A percentile compares a stretch with the other conserved stretches of the same genome.
Conservation (phyloP, 2,888 invertebrate species). For the Ypsolopha sequella region DNA sequence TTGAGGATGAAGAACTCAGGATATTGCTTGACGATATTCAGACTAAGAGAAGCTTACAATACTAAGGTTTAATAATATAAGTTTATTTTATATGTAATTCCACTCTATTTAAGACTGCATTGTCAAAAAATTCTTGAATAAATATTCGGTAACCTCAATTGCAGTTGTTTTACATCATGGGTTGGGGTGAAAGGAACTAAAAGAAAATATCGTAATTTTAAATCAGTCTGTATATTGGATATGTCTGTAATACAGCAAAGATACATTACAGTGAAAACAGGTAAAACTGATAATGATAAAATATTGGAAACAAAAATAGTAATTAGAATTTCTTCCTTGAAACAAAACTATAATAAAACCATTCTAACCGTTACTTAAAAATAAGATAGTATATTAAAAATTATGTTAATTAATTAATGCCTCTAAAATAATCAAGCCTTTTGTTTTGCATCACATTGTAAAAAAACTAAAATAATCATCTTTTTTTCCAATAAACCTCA, state of each 20-base stretch:
- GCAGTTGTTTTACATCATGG: not conserved
- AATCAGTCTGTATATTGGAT: conserved; percentile 73
- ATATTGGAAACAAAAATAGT: conserved; percentile 70
- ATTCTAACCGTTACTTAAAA: conserved; percentile 64
- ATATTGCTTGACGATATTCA: conserved; percentile 98
- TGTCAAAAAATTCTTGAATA: not conserved
- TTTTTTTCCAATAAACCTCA: conserved; percentile 54
- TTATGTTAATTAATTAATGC: conserved; percentile 68
- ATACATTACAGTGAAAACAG: conserved; percentile 70
- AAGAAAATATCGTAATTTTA: conserved; percentile 20
- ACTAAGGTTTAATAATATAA: conserved; percentile 59
- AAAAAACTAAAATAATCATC: conserved; percentile 51
- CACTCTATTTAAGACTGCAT: not conserved
- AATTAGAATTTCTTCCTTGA: conserved; percentile 68
- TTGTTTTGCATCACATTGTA: conserved; percentile 50
- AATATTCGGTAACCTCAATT: not conserved
- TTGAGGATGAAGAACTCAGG: conserved; percentile 98
- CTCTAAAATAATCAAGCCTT: conserved; percentile 61
- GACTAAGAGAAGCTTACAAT: conserved; percentile 97
- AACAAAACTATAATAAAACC: conserved; percentile 67
- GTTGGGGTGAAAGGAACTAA: not conserved
- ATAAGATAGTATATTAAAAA: conserved; percentile 54
- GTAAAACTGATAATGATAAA: conserved; percentile 54
- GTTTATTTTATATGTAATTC: not conserved
- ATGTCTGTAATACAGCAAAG: conserved; percentile 72